phyloP scores from a whole-genome alignment of 1,140 invertebrate species.

The Bombus terrestris region DNA sequence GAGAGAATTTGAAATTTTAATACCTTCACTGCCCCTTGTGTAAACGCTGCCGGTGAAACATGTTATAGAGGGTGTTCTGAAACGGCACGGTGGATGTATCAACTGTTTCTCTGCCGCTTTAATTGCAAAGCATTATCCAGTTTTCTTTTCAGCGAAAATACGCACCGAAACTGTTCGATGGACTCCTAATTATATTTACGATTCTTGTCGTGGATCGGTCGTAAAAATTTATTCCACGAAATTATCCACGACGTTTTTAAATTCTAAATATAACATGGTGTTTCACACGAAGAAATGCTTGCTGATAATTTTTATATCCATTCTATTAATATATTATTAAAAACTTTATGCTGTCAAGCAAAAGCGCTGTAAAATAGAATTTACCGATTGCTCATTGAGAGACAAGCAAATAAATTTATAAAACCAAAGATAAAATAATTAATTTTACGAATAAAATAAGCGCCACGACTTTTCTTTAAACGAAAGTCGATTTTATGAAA shows the following conservation, averaged over 20 bases:
- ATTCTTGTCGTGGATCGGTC: neutral
- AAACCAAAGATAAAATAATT: neutral
- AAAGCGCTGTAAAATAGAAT: neutral
- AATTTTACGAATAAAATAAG: neutral
- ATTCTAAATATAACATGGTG: too few relatives aligned
- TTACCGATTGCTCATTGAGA: neutral
- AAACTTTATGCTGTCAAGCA: neutral
- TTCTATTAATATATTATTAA: neutral
- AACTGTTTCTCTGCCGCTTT: constrained; percentile 23
- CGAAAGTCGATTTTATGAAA: neutral
- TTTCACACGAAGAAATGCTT: neutral
- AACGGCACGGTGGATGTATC: constrained; percentile 18
- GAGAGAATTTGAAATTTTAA: constrained; percentile 56
- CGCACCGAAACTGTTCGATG: neutral
- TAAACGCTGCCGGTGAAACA: constrained; percentile 29
- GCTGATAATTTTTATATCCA: neutral
- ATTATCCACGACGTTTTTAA: neutral
- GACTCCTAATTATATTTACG: neutral
- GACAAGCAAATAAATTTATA: neutral
- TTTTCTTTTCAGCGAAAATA: neutral
- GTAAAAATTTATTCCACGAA: neutral
- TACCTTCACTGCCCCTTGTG: constrained; percentile 48
- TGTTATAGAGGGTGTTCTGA: constrained; percentile 25
- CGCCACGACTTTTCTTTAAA: neutral
- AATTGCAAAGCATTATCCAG: constrained; percentile 8